These are phyloP conservation scores for Salvelinus sp. DNA, from an alignment of 2,113 vertebrate genomes.

Conservation along the genomic window DNA sequence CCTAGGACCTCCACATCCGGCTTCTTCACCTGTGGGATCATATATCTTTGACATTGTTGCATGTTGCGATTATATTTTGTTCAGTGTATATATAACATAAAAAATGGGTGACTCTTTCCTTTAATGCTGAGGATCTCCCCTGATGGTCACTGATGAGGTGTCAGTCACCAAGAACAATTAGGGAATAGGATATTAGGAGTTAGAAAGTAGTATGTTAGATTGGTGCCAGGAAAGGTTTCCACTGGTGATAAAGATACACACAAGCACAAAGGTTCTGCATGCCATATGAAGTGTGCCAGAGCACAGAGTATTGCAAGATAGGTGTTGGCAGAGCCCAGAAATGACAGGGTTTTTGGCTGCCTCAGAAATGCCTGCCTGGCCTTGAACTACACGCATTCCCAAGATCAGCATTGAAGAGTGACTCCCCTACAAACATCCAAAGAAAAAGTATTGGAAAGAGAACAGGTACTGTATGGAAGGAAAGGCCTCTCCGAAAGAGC, in stretches of 20 bases:
- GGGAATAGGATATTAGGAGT: neutral
- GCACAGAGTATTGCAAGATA: neutral
- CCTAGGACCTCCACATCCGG: no score
- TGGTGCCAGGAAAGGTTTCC: neutral
- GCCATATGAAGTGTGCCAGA: neutral
- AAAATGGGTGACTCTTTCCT: no score
- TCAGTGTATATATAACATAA: no score
- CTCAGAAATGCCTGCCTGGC: conserved; percentile 3
- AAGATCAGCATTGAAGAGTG: conserved; percentile 6
- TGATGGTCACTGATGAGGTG: neutral
- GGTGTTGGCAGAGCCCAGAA: conserved; percentile 2
- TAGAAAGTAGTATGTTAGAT: neutral
- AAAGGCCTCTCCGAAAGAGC: neutral
- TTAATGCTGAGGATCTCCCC: neutral
- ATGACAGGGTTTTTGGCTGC: neutral
- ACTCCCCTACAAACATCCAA: neutral
- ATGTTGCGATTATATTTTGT: no score
- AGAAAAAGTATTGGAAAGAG: neutral
- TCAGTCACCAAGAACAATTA: neutral
- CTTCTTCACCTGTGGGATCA: no score
- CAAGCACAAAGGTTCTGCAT: conserved; percentile 15
- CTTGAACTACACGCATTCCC: neutral
- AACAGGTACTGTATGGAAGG: neutral
- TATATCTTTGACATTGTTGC: no score
- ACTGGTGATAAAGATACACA: conserved; percentile 13